Conservation (phyloP, 1,140 invertebrate species). For the Ptiloglossa arizonensis region DNA sequence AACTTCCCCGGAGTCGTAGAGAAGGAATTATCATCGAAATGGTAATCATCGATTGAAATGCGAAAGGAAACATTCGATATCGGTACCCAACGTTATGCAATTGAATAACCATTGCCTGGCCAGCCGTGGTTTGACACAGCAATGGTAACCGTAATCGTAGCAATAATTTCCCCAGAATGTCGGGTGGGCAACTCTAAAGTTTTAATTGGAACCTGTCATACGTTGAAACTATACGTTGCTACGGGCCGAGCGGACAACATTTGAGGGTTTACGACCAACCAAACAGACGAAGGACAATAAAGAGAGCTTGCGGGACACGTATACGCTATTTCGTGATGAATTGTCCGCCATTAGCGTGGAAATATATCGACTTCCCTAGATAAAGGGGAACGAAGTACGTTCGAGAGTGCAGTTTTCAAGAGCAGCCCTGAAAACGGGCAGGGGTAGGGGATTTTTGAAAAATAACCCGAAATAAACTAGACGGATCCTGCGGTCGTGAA, state of each 20-base stretch:
- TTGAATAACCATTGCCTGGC: slow-evolving; percentile 29
- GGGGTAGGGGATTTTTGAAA: not conserved
- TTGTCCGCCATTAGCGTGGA: slow-evolving; percentile 25
- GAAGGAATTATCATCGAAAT: not conserved
- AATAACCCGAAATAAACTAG: slow-evolving; percentile 13
- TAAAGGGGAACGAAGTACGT: not conserved
- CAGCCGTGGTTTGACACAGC: slow-evolving; percentile 17
- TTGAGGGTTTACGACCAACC: slow-evolving; percentile 41
- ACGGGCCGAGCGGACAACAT: slow-evolving; percentile 17
- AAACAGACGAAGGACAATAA: slow-evolving; percentile 33
- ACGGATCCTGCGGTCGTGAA: not conserved
- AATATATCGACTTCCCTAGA: not conserved
- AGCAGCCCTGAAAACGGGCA: not conserved
- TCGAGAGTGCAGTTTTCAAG: not conserved
- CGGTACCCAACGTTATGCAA: not conserved
- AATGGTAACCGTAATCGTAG: slow-evolving; percentile 35
- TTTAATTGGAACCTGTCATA: slow-evolving; percentile 52
- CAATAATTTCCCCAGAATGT: slow-evolving; percentile 36
- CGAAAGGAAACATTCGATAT: not conserved
- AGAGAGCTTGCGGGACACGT: slow-evolving; percentile 36
- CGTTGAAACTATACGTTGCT: slow-evolving; percentile 23
- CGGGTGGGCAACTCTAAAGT: slow-evolving; percentile 28
- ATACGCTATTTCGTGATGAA: slow-evolving; percentile 40
- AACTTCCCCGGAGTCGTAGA: not conserved
- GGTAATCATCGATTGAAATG: not conserved